Base-by-base conservation (phyloP, 23 tunicate species). In the Ciona savignyi region DNA sequence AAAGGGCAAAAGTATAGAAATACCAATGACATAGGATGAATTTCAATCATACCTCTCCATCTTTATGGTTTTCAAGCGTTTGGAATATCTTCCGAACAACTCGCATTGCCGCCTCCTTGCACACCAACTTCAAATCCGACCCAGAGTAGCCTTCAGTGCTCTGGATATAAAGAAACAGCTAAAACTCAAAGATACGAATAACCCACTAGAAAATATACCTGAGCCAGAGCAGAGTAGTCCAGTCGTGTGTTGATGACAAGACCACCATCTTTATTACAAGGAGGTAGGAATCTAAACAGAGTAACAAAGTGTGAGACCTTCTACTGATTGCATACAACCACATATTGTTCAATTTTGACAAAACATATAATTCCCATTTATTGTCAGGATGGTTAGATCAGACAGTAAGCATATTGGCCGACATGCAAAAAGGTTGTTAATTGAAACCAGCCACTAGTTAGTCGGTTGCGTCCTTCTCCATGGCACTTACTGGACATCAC, bases 51-150 rank as follows among this genome's bases (percentile, higher is more conserved):
- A 89, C 96, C 74, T 89, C 80, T 33, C 84, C 97, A 28, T 80
- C 91, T 56, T 74, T 69, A 51, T 91, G 97, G n/a, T 80, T 65
- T 32, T 91, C 97, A 49, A 91, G 60, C 0, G 93, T 85, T 3
- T 76, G 79, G 70, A 91, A 91, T 49, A 91, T 91, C 35, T 91
- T 91, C 27, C 97, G 63, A 23, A 91, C 97, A 34, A 91, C 97
- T 66, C 86, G 76, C 97, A 91, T 91, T 6, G 97, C 97, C 1
- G 97, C 82, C 76, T 91, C 97, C 26, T 91, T 91, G 76, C 97
- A 81, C 0, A 91, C 97, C 49, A 91, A 63, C 64, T 81, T 80
- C 71, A 91, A 61, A 67, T 91, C 97, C 1, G 97, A 91, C 4
- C 97, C 97, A 19, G 97, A 91, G 74, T 91, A 91, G 22, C 87